Conservation (phyloP, 35 echinoderm and acorn worm species). For the Lytechinus pictus region DNA sequence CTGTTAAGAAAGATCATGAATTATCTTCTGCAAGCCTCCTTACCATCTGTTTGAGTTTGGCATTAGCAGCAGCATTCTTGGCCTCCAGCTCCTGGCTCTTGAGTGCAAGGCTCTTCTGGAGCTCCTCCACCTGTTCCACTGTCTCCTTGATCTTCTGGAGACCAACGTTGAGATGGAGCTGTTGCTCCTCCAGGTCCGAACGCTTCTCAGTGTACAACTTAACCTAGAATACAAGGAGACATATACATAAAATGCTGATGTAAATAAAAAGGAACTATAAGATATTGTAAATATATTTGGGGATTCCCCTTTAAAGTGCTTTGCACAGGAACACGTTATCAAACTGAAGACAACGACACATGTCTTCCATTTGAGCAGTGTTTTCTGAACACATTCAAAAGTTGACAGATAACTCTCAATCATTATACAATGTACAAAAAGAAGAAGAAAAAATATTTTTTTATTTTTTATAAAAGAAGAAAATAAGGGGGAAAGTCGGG, state of each 20-base stretch:
- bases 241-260: background rate
- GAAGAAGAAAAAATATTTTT: no score
- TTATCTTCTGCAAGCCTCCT: background rate
- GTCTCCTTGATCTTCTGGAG: constrained; percentile 99
- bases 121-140: constrained; percentile 97
- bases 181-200: constrained; percentile 94
- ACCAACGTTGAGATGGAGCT: constrained; percentile 99
- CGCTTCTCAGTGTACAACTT: constrained; percentile 99
- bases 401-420: no score
- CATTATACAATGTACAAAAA: no score
- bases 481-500: no score
- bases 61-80: constrained; percentile 98
- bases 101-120: constrained; percentile 95
- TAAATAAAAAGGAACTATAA: background rate
- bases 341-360: no score
- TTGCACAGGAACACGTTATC: background rate
- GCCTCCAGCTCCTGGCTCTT: constrained; percentile 97
- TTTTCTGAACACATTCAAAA: no score
- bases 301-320: background rate
- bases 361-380: no score
- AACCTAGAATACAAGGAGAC: constrained; percentile 57
- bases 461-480: no score
- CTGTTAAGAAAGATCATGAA: background rate
- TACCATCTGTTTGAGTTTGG: constrained; percentile 99
- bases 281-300: background rate